These are phyloP conservation scores for Belonocnema kinseyi DNA, from an alignment of 1,140 invertebrate genomes.

Conservation along the genomic window DNA sequence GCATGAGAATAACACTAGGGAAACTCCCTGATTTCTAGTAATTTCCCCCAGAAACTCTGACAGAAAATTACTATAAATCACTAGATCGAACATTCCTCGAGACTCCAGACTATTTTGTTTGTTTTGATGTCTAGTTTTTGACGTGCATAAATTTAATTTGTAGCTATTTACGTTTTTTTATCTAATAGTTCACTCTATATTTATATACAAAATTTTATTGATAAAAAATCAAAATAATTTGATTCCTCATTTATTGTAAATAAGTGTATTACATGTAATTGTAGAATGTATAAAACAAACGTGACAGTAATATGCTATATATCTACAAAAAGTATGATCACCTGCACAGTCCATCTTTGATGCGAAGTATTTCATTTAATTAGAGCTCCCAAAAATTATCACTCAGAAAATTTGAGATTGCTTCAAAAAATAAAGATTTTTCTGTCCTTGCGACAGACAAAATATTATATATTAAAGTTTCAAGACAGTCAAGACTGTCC, in stretches of 20 bases:
- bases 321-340: constrained; percentile 31
- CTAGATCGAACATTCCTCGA: too few relatives aligned
- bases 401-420: not conserved
- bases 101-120: too few relatives aligned
- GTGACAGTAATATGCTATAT: constrained; percentile 30
- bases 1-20: too few relatives aligned
- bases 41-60: too few relatives aligned
- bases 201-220: too few relatives aligned
- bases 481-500: not conserved
- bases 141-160: too few relatives aligned
- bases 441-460: not conserved
- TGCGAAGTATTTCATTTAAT: not conserved
- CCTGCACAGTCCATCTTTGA: constrained; percentile 21
- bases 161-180: too few relatives aligned
- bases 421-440: not conserved
- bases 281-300: constrained; percentile 36
- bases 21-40: too few relatives aligned
- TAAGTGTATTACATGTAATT: constrained; percentile 24
- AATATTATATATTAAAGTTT: not conserved
- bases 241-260: constrained; percentile 34
- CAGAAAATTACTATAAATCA: too few relatives aligned
- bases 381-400: not conserved
- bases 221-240: not conserved
- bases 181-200: too few relatives aligned
- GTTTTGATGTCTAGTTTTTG: too few relatives aligned